Conservation (phyloP, 2,888 invertebrate species). For the Muschampia plurimacula region DNA sequence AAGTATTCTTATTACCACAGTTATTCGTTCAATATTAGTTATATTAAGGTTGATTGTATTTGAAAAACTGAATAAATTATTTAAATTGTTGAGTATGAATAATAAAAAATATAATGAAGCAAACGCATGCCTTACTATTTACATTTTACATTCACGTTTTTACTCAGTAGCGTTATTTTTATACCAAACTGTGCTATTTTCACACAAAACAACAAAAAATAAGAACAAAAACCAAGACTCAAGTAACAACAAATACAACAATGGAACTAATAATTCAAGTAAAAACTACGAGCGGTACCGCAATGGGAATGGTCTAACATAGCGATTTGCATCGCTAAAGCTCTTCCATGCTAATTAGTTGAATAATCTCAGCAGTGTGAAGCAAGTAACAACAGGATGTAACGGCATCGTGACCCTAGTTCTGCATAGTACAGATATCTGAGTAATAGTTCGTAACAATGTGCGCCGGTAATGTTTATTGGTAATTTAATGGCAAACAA, state of each 20-base stretch:
- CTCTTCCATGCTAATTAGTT: constrained; percentile 51
- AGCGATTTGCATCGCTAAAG: constrained; percentile 50
- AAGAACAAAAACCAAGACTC: background rate
- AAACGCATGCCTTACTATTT: background rate
- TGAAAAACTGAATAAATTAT: no score
- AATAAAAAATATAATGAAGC: background rate
- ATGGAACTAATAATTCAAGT: constrained; percentile 23
- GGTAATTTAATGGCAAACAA: background rate
- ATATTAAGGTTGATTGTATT: no score
- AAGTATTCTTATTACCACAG: no score
- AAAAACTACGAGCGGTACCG: constrained; percentile 27
- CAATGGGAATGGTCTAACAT: constrained; percentile 28
- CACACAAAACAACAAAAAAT: background rate
- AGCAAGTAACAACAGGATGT: constrained; percentile 31
- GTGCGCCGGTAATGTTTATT: background rate
- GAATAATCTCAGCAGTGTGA: constrained; percentile 40
- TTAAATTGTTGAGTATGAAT: no score
- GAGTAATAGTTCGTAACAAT: constrained; percentile 3
- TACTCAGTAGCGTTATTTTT: background rate
- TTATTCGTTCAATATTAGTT: no score
- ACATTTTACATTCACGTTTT: background rate
- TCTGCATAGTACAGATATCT: background rate
- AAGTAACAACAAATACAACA: background rate
- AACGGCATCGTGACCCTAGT: constrained; percentile 29
- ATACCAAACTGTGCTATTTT: constrained; percentile 4